Conservation (phyloP, 2,797 vertebrate genomes). For the Orestias chungarensis region DNA sequence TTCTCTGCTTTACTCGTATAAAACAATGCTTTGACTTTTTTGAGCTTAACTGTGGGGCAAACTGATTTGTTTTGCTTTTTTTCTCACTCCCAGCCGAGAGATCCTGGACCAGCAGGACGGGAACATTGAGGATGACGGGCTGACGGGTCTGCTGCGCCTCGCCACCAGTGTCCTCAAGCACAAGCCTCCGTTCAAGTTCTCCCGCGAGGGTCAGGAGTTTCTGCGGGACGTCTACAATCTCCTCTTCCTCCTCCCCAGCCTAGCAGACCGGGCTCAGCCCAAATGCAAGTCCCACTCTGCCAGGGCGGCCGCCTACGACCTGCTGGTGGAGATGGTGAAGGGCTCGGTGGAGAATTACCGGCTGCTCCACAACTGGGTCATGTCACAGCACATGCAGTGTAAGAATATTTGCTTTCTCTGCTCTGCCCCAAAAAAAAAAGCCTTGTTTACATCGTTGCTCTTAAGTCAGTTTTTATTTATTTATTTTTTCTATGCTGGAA, state of each 20-base stretch:
- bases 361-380: slow-evolving; percentile 98
- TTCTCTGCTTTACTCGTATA: not conserved
- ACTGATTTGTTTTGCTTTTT: not conserved
- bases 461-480: no score
- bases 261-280: slow-evolving; percentile 94
- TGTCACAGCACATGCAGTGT: slow-evolving; percentile 99
- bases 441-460: no score
- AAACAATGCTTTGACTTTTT: not conserved
- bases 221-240: slow-evolving; percentile 96
- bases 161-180: slow-evolving; percentile 97
- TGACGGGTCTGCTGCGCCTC: slow-evolving; percentile 92
- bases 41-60: not conserved
- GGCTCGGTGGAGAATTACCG: slow-evolving; percentile 97
- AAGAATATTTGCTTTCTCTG: slow-evolving; percentile 43
- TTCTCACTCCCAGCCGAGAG: slow-evolving; percentile 84
- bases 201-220: slow-evolving; percentile 97
- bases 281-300: slow-evolving; percentile 98
- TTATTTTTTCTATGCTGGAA: no score
- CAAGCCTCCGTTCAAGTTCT: slow-evolving; percentile 98
- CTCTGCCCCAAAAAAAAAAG: no score
- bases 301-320: slow-evolving; percentile 95
- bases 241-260: slow-evolving; percentile 94
- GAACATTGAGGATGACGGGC: slow-evolving; percentile 93
- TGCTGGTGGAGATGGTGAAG: slow-evolving; percentile 97
- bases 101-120: slow-evolving; percentile 97